These are phyloP conservation scores for Sarcophaga subvicina DNA, from an alignment of 2,888 invertebrate genomes.

Conservation along the genomic window DNA sequence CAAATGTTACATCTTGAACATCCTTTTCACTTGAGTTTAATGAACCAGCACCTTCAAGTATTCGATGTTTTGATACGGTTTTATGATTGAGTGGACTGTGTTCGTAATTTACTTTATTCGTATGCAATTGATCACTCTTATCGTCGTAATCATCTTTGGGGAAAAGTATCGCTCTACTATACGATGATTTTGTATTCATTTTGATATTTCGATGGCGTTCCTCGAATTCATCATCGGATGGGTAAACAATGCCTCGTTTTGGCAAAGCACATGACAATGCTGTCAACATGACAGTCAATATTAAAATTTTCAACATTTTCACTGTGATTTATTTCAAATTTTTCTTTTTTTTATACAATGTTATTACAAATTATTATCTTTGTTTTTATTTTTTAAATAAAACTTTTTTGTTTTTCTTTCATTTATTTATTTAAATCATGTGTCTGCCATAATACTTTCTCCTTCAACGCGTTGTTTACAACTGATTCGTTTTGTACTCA, in stretches of 20 bases:
- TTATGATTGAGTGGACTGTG: neutral
- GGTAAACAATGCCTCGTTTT: slow-evolving; percentile 19
- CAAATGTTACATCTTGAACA: slow-evolving; percentile 4
- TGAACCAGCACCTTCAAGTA: neutral
- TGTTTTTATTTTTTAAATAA: too few relatives aligned
- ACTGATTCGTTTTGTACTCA: too few relatives aligned
- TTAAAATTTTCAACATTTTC: too few relatives aligned
- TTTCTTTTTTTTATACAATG: too few relatives aligned
- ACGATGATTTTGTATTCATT: neutral
- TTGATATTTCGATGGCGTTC: slow-evolving; percentile 13
- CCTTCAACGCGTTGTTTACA: too few relatives aligned
- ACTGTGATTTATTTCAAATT: too few relatives aligned
- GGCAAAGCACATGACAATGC: neutral
- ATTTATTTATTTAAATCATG: too few relatives aligned
- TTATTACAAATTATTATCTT: too few relatives aligned
- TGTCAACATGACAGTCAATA: neutral
- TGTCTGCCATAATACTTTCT: too few relatives aligned
- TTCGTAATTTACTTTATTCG: neutral
- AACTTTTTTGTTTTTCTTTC: too few relatives aligned
- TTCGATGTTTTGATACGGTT: neutral
- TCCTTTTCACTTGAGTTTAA: neutral
- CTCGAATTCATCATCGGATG: slow-evolving; percentile 31
- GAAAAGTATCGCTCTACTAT: neutral
- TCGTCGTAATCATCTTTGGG: slow-evolving; percentile 43
- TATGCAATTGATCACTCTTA: neutral